Evolutionary conservation across 1,140 invertebrate species (phyloP).

Genomic region (Brachionus paranguensis): DNA sequence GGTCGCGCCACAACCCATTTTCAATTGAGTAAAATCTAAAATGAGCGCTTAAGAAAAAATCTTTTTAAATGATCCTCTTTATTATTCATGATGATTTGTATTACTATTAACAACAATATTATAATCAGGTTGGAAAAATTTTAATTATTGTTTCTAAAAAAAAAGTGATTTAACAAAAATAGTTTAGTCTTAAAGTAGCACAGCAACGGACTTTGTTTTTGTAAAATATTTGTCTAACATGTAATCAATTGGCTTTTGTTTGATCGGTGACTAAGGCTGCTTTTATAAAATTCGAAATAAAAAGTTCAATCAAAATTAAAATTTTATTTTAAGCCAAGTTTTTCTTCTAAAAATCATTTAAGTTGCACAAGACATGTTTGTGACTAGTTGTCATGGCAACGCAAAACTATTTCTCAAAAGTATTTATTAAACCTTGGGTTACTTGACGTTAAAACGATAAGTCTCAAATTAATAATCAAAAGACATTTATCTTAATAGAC

Average conservation of each 20-base stretch:
- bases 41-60: not conserved
- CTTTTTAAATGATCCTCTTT: not conserved
- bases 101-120: slow-evolving; percentile 10
- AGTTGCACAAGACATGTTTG: not conserved
- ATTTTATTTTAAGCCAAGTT: not conserved
- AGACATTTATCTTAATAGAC: not conserved
- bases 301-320: not conserved
- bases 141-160: not conserved
- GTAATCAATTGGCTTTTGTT: not conserved
- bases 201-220: not conserved
- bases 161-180: not conserved
- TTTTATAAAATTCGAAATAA: not conserved
- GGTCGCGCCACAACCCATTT: slow-evolving; percentile 33
- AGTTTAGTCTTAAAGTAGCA: not conserved
- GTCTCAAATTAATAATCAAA: not conserved
- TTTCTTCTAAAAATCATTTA: not conserved
- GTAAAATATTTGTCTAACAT: not conserved
- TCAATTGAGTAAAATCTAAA: not conserved
- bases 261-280: not conserved
- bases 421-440: not conserved
- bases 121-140: slow-evolving; percentile 9
- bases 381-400: not conserved
- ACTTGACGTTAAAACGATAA: not conserved
- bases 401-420: not conserved
- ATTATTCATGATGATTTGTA: not conserved